Base-by-base conservation (phyloP, 2,888 invertebrate genomes). In the Rhagophthalmus giganteus region DNA sequence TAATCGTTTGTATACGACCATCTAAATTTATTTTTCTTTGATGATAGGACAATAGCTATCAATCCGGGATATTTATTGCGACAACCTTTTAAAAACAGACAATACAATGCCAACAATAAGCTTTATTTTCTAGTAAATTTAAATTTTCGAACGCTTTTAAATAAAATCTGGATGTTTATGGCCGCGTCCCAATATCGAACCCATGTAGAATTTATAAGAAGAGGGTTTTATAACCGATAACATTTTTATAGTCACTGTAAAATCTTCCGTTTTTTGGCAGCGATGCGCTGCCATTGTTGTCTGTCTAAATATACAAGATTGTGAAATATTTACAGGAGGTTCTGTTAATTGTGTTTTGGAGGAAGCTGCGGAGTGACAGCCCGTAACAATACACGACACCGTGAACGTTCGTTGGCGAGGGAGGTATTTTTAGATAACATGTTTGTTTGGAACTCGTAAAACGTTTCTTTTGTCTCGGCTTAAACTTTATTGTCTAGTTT, bases 271-370 rank as follows among this genome's bases (percentile, higher is more conserved):
- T 25, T 48, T 54, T 49, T 49, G 49, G 54, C 54, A 54, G 49
- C 44, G 24, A 26, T 33, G n/a, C 12, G 24, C 20, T 49, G 31
- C 54, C 45, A 54, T 54, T 54, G 54, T 54, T 45, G 54, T 54
- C 49, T 49, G 54, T 54, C 54, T 54, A 54, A 55, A 57, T 55
- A 49, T 52, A 55, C 46, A 49, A 47, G 49, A 52, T 57, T 55
- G 54, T 59, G 54, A 59, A 54, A 58, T 57, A 58, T 57, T 53
- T 60, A 58, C 55, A 41, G 51, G 49, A 55, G 53, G 51, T 55
- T 41, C 46, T 57, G 57, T 61, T 60, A 59, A 62, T 61, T 62
- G 62, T 62, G 55, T 57, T 60, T 60, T 55, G 38, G 58, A 50
- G 48, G 54, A 52, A 48, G 52, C 33, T 42, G 51, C 47, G 32